Evolutionary conservation across 2,888 invertebrate species (phyloP).

Genomic region (Acrobasis repandana): DNA sequence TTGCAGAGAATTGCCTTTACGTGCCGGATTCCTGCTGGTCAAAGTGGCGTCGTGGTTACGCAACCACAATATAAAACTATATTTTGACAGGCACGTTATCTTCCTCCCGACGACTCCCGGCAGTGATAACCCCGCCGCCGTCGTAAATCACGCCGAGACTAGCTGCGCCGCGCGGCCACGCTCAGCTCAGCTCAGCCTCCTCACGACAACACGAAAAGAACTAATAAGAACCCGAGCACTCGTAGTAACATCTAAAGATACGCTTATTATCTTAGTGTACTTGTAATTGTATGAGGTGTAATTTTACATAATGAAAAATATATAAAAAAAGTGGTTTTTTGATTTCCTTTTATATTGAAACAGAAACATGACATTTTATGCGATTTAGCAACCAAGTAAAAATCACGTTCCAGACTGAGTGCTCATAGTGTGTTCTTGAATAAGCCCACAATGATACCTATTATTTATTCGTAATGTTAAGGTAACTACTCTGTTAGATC

Average conservation of each 20-base stretch:
- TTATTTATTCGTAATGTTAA: neutral
- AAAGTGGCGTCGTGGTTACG: neutral
- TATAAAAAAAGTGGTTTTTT: too few species aligned
- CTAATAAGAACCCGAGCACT: neutral
- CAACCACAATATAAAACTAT: constrained; percentile 11
- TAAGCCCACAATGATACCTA: neutral
- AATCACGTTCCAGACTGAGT: too few species aligned
- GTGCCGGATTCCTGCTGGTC: constrained; percentile 25
- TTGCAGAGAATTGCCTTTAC: constrained; percentile 45
- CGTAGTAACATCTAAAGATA: too few species aligned
- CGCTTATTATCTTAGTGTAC: too few species aligned
- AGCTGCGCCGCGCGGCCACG: constrained; percentile 5
- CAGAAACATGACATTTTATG: too few species aligned
- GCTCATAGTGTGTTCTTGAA: too few species aligned
- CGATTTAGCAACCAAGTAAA: too few species aligned
- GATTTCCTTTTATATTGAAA: too few species aligned
- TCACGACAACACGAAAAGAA: neutral
- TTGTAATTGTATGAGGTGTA: too few species aligned
- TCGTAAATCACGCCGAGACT: constrained; percentile 15
- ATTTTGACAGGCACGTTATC: constrained; percentile 19
- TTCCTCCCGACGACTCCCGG: neutral
- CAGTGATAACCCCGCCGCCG: constrained; percentile 14
- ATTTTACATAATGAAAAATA: too few species aligned
- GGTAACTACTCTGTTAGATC: neutral
- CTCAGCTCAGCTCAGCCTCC: neutral